Evolutionary conservation across 2,888 invertebrate species (phyloP).

Genomic region (Morpho helenor): DNA sequence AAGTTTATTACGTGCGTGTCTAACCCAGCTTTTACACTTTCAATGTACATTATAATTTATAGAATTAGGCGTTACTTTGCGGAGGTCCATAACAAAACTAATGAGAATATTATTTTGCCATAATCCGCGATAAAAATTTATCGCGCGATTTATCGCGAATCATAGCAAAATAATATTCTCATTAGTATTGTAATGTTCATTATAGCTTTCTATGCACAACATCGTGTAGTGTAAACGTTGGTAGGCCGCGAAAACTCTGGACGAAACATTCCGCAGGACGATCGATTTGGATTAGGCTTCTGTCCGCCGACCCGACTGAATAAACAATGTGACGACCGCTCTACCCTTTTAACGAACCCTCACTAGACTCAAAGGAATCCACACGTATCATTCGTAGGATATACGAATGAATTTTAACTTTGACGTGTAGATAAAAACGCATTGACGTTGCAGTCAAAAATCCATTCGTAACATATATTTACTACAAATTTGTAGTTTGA

Average conservation of each 20-base stretch:
- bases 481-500: neutral
- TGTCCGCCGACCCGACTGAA: slow-evolving; percentile 64
- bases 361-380: slow-evolving; percentile 30
- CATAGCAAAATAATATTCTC: no score
- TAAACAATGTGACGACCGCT: slow-evolving; percentile 73
- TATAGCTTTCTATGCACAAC: slow-evolving; percentile 8
- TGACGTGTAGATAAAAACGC: neutral
- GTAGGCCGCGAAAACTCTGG: slow-evolving; percentile 22
- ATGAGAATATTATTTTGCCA: no score
- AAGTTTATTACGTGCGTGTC: no score
- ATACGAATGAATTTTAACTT: slow-evolving; percentile 17
- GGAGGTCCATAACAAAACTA: no score
- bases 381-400: slow-evolving; percentile 21
- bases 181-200: no score
- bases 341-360: slow-evolving; percentile 74
- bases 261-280: slow-evolving; percentile 32
- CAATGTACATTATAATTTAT: neutral
- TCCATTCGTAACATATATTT: neutral
- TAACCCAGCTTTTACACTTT: neutral
- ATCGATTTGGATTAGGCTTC: slow-evolving; percentile 67
- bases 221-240: slow-evolving; percentile 19
- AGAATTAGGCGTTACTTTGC: no score
- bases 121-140: no score
- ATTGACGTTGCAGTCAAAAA: slow-evolving; percentile 1
- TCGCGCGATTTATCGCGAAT: no score